Base-by-base conservation (phyloP, 1,140 invertebrate genomes). In the Drosophila bipectinata region DNA sequence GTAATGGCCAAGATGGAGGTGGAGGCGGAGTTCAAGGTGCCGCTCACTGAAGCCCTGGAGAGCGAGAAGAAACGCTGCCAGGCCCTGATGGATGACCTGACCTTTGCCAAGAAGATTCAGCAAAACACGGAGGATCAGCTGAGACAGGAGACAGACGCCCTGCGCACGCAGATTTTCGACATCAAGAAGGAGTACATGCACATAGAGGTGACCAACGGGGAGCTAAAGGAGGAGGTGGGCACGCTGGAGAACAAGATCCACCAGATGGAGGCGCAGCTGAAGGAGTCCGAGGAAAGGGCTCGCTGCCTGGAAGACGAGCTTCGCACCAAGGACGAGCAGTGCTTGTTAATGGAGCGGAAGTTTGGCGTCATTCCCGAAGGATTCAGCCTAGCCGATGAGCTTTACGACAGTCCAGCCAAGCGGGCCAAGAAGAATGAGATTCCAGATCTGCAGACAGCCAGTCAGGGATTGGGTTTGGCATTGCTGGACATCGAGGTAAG, bases 161-260 rank as follows among this genome's bases (percentile, higher is more conserved):
- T 94, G 44, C 92, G 93, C 34, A 92, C 91, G 34, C 93, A 94
- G 72, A 79, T 94, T 26, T 92, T 87, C 1, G 91, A 93, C 39
- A 76, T 92, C 3, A 91, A 89, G 59, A 94, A 94, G 85, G 93
- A 93, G 47, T 92, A 93, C 49, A 90, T 93, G 72, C 93, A 94
- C 39, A 84, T 93, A 28, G 93, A 94, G 67, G 93, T 94, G 8
- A 94, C 93, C n/a, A 94, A 94, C 67, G 92, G 92, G 30, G 94
- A 94, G 76, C 80, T 94, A 0, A 93, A 92, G 58, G 93, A 94
- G 87, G 93, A 94, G 91, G 93, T 94, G 5, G 61, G 75, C 24
- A 92, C 91, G 2, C 53, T 92, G 10, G 92, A 92, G 52, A 58
- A 64, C 26, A 90, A 83, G 72, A 84, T 92, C 32, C 32, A 47